These are phyloP conservation scores for Galaxea fascicularis DNA, from an alignment of 92 coral and sea anemone species.

Conservation along the genomic window DNA sequence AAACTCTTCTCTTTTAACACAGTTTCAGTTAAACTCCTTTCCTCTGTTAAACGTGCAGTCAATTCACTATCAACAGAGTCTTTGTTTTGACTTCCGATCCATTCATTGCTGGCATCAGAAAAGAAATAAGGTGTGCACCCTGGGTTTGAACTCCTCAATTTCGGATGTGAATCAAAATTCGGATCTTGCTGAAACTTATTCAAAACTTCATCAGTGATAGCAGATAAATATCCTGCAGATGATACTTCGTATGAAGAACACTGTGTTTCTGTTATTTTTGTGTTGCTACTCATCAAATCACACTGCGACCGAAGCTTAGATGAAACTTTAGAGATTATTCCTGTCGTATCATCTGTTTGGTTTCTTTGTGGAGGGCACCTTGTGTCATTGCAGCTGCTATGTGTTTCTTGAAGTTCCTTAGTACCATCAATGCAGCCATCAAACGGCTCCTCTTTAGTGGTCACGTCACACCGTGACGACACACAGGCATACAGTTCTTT, in stretches of 20 bases:
- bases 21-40: not conserved
- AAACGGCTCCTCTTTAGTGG: not conserved
- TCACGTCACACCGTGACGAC: not conserved
- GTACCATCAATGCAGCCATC: too few species aligned
- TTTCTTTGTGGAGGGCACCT: too few species aligned
- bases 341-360: not conserved
- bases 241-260: not conserved
- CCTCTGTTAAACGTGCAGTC: not conserved
- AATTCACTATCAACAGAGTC: not conserved
- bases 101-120: not conserved
- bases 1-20: not conserved
- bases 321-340: not conserved
- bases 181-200: not conserved
- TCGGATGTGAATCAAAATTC: not conserved
- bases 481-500: not conserved
- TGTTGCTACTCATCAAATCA: too few species aligned
- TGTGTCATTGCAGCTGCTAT: not conserved
- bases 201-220: not conserved
- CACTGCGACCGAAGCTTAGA: not conserved
- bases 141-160: not conserved
- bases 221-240: not conserved
- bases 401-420: not conserved
- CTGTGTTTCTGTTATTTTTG: not conserved
- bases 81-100: not conserved
- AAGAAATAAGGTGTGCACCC: not conserved